Conservation (phyloP, 2,113 vertebrate species). For the Forbesichthys agassizii region DNA sequence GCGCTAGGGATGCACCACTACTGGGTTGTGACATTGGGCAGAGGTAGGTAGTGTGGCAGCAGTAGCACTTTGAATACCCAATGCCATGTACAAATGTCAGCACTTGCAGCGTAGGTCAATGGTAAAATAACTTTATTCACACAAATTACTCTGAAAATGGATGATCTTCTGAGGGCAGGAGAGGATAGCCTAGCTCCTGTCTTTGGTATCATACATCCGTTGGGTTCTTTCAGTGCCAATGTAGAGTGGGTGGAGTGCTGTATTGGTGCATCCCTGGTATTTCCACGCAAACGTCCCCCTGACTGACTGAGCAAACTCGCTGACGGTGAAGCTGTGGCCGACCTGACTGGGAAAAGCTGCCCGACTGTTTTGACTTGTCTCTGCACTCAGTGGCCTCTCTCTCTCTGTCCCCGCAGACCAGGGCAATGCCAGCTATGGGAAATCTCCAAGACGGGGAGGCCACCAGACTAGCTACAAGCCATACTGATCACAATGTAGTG, state of each 20-base stretch:
- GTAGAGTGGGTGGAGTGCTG: too few species aligned
- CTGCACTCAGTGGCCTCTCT: slow-evolving; percentile 48
- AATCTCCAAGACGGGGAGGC: slow-evolving; percentile 94
- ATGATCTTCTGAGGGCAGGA: not conserved
- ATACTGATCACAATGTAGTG: slow-evolving; percentile 85
- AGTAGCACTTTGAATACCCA: not conserved
- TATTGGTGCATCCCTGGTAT: slow-evolving; percentile 6
- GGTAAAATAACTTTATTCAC: not conserved
- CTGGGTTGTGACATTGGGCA: not conserved
- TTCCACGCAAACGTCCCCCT: not conserved
- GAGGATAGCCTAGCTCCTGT: not conserved
- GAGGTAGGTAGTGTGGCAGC: not conserved
- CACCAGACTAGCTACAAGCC: slow-evolving; percentile 99
- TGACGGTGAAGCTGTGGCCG: not conserved
- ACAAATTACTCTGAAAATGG: not conserved
- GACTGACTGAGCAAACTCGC: slow-evolving; percentile 5
- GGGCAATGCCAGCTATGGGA: slow-evolving; percentile 95
- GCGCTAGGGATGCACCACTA: slow-evolving; percentile 6
- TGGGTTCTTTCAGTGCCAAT: too few species aligned
- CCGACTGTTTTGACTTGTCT: slow-evolving; percentile 24
- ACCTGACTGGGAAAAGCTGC: not conserved
- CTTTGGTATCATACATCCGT: too few species aligned
- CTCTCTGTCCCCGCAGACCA: slow-evolving; percentile 85
- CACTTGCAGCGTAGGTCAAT: not conserved
- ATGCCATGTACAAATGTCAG: not conserved